These are phyloP conservation scores for Gorsachius magnificus DNA, from an alignment of 2,797 vertebrate species.

Conservation along the genomic window DNA sequence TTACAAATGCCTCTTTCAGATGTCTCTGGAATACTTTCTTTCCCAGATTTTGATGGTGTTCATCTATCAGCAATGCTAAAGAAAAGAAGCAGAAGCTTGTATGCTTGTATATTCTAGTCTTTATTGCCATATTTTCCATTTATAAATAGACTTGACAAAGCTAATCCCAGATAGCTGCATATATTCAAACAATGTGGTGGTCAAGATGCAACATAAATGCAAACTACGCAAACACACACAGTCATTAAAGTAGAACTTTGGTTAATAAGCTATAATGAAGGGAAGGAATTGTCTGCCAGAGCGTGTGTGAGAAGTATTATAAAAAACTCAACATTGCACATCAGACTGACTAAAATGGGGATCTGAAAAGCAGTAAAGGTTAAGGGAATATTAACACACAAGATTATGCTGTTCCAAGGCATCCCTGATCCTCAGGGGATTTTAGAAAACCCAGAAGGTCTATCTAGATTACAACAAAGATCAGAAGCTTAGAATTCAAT, in stretches of 20 bases:
- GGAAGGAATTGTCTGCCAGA: not conserved
- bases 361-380: constrained; percentile 20
- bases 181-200: not conserved
- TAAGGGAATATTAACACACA: constrained; percentile 28
- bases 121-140: not conserved
- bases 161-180: not conserved
- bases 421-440: not conserved
- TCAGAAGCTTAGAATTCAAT: not conserved
- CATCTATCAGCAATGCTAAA: not conserved
- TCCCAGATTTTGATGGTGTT: not conserved
- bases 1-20: not conserved
- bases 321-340: not conserved
- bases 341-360: not conserved
- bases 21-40: not conserved
- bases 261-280: not conserved
- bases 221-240: not conserved
- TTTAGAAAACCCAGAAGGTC: constrained; percentile 7
- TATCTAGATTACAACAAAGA: not conserved
- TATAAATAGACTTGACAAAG: not conserved
- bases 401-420: not conserved
- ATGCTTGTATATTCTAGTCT: not conserved
- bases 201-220: not conserved
- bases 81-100: not conserved
- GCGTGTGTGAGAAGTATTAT: not conserved
- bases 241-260: not conserved